A percentile compares a stretch with the other conserved stretches of the same genome.
Evolutionary conservation across 1,140 invertebrate genomes (phyloP).

Genomic region (Liolophura sinensis): DNA sequence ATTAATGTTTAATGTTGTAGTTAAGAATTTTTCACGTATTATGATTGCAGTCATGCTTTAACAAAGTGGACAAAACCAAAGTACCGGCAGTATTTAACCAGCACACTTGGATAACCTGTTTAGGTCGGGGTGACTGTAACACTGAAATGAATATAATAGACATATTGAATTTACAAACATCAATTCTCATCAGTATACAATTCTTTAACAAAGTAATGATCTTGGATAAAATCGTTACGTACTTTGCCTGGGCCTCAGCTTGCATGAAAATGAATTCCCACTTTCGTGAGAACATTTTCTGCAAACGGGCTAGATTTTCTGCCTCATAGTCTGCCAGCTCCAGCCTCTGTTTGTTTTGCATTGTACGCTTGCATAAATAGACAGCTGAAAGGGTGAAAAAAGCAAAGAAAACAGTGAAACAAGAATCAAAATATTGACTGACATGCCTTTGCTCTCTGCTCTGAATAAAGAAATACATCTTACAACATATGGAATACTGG

Average conservation of each 20-base stretch:
- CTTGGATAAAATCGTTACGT: constrained; percentile 25
- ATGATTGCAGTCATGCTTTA: no score
- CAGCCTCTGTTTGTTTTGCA: constrained; percentile 98
- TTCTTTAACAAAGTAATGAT: background rate
- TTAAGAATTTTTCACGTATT: no score
- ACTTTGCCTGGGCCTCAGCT: constrained; percentile 71
- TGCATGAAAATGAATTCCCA: constrained; percentile 99
- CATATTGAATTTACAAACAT: background rate
- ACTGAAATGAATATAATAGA: no score
- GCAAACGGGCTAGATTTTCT: constrained; percentile 93
- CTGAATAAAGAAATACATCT: no score
- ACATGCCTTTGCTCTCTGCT: no score
- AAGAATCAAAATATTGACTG: background rate
- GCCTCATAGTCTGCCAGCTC: constrained; percentile 98
- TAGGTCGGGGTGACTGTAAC: no score
- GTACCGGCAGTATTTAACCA: no score
- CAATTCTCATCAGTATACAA: background rate
- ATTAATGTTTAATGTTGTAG: no score
- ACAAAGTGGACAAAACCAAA: no score
- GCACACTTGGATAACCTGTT: no score
- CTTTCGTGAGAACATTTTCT: constrained; percentile 99
- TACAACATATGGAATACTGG: no score
- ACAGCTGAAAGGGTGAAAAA: constrained; percentile 73
- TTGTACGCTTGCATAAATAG: constrained; percentile 98
- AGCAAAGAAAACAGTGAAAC: constrained; percentile 9